Percentiles rank a stretch among this genome's conserved stretches.
These are phyloP conservation scores for Monochamus alternatus DNA, from an alignment of 2,888 invertebrate species.

Conservation along the genomic window DNA sequence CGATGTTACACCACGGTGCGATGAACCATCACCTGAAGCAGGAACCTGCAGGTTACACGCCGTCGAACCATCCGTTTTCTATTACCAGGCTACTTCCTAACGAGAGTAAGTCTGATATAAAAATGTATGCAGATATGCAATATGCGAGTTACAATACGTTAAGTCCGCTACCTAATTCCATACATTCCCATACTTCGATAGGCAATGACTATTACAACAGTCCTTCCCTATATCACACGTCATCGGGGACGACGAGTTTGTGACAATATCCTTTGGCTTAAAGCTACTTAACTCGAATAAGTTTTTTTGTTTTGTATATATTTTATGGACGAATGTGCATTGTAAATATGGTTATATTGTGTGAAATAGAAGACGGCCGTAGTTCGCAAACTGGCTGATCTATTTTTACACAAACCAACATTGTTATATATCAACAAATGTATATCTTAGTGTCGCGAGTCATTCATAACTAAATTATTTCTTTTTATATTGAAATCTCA, in stretches of 20 bases:
- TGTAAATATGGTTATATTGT: constrained; percentile 32
- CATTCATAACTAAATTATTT: constrained; percentile 28
- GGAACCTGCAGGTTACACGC: constrained; percentile 77
- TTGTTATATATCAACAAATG: constrained; percentile 21
- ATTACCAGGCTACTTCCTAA: constrained; percentile 93
- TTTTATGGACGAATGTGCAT: constrained; percentile 38
- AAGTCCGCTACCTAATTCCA: constrained; percentile 76
- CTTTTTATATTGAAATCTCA: constrained; percentile 41
- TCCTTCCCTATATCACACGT: constrained; percentile 83
- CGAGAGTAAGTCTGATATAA: constrained; percentile 91
- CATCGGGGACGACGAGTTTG: constrained; percentile 86
- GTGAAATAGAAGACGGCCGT: constrained; percentile 3
- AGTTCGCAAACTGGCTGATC: neutral
- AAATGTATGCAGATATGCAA: constrained; percentile 89
- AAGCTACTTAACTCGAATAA: constrained; percentile 63
- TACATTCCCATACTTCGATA: constrained; percentile 72
- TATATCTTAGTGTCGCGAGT: constrained; percentile 28
- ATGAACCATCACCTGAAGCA: constrained; percentile 80
- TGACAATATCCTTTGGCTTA: constrained; percentile 95
- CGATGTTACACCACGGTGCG: constrained; percentile 70
- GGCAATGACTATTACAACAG: constrained; percentile 88
- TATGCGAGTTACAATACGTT: constrained; percentile 78
- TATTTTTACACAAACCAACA: constrained; percentile 12
- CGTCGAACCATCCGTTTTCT: constrained; percentile 93
- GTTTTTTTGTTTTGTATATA: constrained; percentile 43